Percentiles rank a stretch among this genome's conserved stretches.
These are phyloP conservation scores for Heliconius hermathena DNA, from an alignment of 1,140 invertebrate species.

Conservation along the genomic window DNA sequence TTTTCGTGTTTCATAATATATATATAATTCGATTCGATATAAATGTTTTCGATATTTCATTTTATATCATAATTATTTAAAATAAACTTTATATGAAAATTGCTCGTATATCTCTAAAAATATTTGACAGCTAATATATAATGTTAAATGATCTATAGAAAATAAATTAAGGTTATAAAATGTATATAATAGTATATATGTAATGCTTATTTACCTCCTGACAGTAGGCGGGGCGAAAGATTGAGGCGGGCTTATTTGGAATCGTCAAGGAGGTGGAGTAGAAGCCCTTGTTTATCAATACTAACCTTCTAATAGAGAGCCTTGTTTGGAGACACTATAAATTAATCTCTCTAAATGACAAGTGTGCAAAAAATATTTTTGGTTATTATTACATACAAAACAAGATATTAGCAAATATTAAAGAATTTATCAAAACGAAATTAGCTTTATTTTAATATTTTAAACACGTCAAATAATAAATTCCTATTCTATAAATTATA, in stretches of 20 bases:
- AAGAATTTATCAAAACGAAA: background rate
- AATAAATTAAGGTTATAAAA: constrained; percentile 15
- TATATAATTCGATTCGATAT: background rate
- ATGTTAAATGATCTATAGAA: background rate
- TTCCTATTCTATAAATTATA: constrained; percentile 74
- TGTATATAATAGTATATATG: constrained; percentile 60
- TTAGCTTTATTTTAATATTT: constrained; percentile 49
- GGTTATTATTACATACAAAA: background rate
- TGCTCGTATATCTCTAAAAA: background rate
- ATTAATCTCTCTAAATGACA: background rate
- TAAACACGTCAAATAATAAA: constrained; percentile 53
- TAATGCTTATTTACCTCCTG: constrained; percentile 64
- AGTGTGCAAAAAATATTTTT: background rate
- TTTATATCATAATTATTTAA: background rate
- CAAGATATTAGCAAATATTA: background rate
- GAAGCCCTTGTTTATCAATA: constrained; percentile 69
- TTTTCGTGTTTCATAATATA: background rate
- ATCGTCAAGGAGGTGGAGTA: constrained; percentile 76
- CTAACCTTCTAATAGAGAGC: constrained; percentile 32
- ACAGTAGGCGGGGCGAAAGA: constrained; percentile 73
- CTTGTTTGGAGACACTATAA: background rate
- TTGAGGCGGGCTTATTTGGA: constrained; percentile 76
- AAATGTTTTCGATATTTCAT: background rate
- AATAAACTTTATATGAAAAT: background rate
- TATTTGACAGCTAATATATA: background rate